phyloP scores from a whole-genome alignment of 53 echinoderm and acorn worm genomes.

The Holothuria scabra region DNA sequence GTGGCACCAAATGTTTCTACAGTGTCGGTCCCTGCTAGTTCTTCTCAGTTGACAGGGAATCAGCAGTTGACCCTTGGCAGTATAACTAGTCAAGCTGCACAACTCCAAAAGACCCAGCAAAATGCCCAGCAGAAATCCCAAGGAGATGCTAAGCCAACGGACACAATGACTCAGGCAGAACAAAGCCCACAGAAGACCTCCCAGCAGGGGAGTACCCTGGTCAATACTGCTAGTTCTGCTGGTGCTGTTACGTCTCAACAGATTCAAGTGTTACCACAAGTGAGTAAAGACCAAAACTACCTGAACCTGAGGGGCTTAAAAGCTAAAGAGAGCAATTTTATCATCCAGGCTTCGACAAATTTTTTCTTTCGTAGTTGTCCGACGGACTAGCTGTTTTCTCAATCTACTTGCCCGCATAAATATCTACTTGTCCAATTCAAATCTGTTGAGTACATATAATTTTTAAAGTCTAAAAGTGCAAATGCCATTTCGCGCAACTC shows the following conservation, averaged over 20 bases:
- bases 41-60: conserved; percentile 3
- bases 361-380: too few species aligned
- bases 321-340: too few species aligned
- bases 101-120: not conserved
- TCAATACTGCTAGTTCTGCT: not conserved
- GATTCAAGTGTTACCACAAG: conserved; percentile 37
- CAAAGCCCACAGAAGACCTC: not conserved
- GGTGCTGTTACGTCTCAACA: conserved; percentile 19
- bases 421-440: too few species aligned
- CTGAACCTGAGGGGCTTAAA: too few species aligned
- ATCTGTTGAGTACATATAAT: too few species aligned
- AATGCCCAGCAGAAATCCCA: conserved; percentile 1
- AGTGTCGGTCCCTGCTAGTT: not conserved
- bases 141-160: not conserved
- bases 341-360: too few species aligned
- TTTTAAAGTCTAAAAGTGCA: too few species aligned
- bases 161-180: not conserved
- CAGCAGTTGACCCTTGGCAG: conserved; percentile 33
- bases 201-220: not conserved
- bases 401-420: too few species aligned
- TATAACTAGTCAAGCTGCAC: conserved; percentile 23
- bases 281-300: not conserved
- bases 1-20: conserved; percentile 58
- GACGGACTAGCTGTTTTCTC: too few species aligned
- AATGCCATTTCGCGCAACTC: too few species aligned